These are phyloP conservation scores for Vanessa cardui DNA, from an alignment of 2,888 invertebrate genomes.

Conservation along the genomic window DNA sequence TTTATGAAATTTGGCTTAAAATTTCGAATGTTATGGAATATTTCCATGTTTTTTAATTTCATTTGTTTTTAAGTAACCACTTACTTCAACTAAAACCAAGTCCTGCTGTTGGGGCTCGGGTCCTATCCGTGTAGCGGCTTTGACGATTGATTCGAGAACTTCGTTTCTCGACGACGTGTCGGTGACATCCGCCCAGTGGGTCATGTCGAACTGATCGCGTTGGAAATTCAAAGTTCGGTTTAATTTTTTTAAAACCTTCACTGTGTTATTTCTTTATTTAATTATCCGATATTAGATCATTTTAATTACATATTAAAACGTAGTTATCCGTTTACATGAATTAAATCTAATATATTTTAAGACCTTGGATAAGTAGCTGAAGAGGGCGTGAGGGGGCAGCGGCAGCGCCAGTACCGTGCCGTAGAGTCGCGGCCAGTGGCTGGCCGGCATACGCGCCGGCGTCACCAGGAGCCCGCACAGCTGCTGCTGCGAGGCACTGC, in stretches of 20 bases:
- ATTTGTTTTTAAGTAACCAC: not conserved
- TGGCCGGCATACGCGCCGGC: slow-evolving; percentile 48
- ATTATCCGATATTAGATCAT: too few species aligned
- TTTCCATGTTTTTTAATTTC: too few species aligned
- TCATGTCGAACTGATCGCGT: slow-evolving; percentile 57
- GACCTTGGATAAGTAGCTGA: slow-evolving; percentile 69
- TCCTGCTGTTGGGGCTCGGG: slow-evolving; percentile 46
- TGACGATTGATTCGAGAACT: slow-evolving; percentile 51
- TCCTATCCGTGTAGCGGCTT: slow-evolving; percentile 52
- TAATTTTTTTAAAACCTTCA: too few species aligned
- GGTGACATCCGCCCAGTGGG: slow-evolving; percentile 52
- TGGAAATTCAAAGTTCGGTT: slow-evolving; percentile 9
- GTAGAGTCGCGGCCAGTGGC: slow-evolving; percentile 54
- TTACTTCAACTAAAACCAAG: slow-evolving; percentile 59
- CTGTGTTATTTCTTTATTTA: too few species aligned
- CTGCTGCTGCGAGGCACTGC: slow-evolving; percentile 47
- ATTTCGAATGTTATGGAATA: too few species aligned
- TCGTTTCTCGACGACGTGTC: slow-evolving; percentile 46
- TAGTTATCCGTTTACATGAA: too few species aligned
- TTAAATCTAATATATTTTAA: not conserved
- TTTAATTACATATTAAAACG: too few species aligned
- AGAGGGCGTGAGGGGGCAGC: slow-evolving; percentile 55
- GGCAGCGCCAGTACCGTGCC: slow-evolving; percentile 49
- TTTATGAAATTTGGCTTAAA: too few species aligned
- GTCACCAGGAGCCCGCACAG: slow-evolving; percentile 56